phyloP scores from a whole-genome alignment of 2,888 invertebrate species.

The Hedychridium roseum region DNA sequence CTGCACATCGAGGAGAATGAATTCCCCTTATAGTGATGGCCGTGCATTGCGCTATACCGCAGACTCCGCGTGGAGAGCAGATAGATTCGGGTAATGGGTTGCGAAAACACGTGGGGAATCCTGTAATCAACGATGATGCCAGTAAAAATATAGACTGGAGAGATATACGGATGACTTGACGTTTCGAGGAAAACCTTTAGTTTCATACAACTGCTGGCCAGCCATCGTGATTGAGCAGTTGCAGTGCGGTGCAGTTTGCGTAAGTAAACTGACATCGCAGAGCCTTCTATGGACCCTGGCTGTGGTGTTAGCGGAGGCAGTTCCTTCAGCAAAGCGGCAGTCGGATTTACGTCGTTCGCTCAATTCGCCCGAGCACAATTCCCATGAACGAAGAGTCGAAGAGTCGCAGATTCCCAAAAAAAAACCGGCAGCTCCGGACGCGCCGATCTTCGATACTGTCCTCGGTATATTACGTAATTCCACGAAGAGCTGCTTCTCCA shows the following conservation, averaged over 20 bases:
- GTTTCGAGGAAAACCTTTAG: slow-evolving; percentile 59
- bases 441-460: slow-evolving; percentile 17
- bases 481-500: slow-evolving; percentile 47
- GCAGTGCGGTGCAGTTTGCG: slow-evolving; percentile 41
- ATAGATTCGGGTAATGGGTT: slow-evolving; percentile 58
- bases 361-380: slow-evolving; percentile 58
- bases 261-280: slow-evolving; percentile 61
- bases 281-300: slow-evolving; percentile 62
- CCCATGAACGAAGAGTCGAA: slow-evolving; percentile 59
- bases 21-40: slow-evolving; percentile 51
- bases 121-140: slow-evolving; percentile 34
- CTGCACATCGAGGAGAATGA: slow-evolving; percentile 57
- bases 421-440: slow-evolving; percentile 47
- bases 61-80: slow-evolving; percentile 60
- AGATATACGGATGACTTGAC: slow-evolving; percentile 43
- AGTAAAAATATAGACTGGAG: slow-evolving; percentile 1
- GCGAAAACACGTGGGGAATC: slow-evolving; percentile 64
- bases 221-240: slow-evolving; percentile 51
- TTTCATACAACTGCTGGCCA: slow-evolving; percentile 53
- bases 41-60: slow-evolving; percentile 57
- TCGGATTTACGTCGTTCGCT: slow-evolving; percentile 47
- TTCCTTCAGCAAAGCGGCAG: slow-evolving; percentile 55
- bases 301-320: slow-evolving; percentile 39
- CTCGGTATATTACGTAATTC: slow-evolving; percentile 36
- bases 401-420: slow-evolving; percentile 64